These are phyloP conservation scores for Condylura cristata DNA, from an alignment of 2,113 vertebrate genomes.

Conservation along the genomic window DNA sequence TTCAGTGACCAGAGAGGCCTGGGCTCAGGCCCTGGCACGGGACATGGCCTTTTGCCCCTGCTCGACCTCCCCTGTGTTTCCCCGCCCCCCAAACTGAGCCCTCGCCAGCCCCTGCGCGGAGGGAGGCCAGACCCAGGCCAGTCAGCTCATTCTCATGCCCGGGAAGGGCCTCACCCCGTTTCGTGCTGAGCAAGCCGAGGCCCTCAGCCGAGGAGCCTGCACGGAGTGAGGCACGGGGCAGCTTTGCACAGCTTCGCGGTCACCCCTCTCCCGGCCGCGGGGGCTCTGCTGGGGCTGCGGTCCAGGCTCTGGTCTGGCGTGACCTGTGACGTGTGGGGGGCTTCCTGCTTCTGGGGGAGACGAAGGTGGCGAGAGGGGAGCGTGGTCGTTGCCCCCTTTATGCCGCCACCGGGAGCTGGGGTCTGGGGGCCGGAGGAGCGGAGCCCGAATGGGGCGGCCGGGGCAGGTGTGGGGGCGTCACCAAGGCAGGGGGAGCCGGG, in stretches of 20 bases:
- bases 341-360: neutral
- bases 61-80: neutral
- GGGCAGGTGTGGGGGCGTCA: neutral
- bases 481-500: neutral
- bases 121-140: neutral
- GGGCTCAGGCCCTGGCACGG: no score
- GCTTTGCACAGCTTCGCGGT: no score
- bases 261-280: neutral
- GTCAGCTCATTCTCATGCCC: neutral
- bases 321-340: neutral
- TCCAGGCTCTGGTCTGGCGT: fast-evolving
- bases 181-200: neutral
- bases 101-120: neutral
- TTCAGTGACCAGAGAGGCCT: no score
- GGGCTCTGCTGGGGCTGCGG: neutral
- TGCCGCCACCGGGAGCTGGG: neutral
- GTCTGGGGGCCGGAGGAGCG: neutral
- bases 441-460: neutral
- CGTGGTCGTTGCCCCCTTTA: neutral
- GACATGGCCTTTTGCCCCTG: neutral
- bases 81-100: neutral
- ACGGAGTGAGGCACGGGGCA: neutral
- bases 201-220: neutral
- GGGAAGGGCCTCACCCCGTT: neutral
- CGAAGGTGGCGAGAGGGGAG: neutral